phyloP scores from a whole-genome alignment of 2,113 vertebrate species.

The Tyrannus savana region DNA sequence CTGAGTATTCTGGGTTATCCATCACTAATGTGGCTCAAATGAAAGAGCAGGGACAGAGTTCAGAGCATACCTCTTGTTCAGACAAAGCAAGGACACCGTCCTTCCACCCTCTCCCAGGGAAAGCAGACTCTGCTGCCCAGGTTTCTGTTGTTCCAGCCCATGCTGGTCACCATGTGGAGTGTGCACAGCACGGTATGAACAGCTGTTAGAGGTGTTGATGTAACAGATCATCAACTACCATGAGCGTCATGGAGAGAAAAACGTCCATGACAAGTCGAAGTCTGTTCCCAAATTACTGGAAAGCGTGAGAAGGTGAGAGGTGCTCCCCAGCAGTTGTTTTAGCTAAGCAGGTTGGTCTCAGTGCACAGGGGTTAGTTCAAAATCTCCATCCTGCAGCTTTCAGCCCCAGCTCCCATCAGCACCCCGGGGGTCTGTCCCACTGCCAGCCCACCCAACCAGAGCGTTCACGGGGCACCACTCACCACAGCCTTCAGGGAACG shows the following conservation, averaged over 20 bases:
- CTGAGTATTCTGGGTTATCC: neutral
- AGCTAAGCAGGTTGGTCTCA: neutral
- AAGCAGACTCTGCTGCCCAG: neutral
- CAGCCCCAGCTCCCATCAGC: neutral
- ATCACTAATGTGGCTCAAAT: neutral
- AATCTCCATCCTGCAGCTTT: neutral
- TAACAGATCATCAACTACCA: constrained; percentile 4
- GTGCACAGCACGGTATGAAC: neutral
- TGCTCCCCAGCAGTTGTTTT: neutral
- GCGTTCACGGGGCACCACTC: neutral
- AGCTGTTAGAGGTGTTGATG: neutral
- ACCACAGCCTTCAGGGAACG: neutral
- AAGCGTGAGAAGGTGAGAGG: neutral
- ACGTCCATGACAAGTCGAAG: neutral
- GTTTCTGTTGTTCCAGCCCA: neutral
- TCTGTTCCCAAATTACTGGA: constrained; percentile 8
- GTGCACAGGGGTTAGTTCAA: neutral
- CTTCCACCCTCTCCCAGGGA: neutral
- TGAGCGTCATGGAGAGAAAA: neutral
- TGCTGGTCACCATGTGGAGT: neutral
- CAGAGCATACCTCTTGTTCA: neutral
- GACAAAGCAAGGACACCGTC: rapidly evolving
- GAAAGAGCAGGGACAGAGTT: neutral
- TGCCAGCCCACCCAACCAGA: neutral
- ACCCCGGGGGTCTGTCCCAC: neutral